Base-by-base conservation (phyloP, 2,797 vertebrate species). In the Lophius americanus region DNA sequence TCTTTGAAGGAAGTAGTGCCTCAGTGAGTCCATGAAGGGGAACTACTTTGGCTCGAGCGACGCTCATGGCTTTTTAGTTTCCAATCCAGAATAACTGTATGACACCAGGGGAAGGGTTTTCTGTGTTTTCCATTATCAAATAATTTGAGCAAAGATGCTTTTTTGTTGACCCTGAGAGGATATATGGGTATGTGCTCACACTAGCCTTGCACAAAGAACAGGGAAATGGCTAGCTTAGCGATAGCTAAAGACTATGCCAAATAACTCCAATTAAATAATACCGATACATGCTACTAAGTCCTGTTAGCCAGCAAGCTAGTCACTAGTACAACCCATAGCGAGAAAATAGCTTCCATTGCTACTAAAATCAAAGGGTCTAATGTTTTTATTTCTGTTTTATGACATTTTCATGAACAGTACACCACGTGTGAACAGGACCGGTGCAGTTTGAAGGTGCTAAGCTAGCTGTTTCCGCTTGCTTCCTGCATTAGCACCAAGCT, bases 1-100 rank as follows among this genome's bases (percentile, higher is more conserved):
- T 98, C 98, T 43, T 84, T 99, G 75, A 95, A 94, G 88, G 98
- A 99, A 83, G 92, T 98, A 60, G 95, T 97, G 82, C 96, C 97
- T 44, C 96, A 97, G 92, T 98, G 93, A 97, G 56, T 14, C 72
- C 75, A 38, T 9, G 60, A 74, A n/a, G 55, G 13, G 51, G 63
- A 62, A 5, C 63, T 52, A n/a, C 42, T 3, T 3, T 42, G 65
- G 64, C 69, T 76, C 59, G 51, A 76, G 67, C 72, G 66, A 57
- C 61, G 71, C 71, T 55, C 42, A 55, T 55, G 62, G 80, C 64
- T 70, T 70, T 78, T 79, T 39, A 72, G 62, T 66, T 68, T 56
- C 75, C 76, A 43, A 43, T 60, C 81, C 42, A 58, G 12, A 60
- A 51, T 60, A 71, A 63, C 72, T 41, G 51, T 82, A 60, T 58